Evolutionary conservation across 2,797 vertebrate genomes (phyloP), one percentile per base, ranked within the genome.

Genomic region (Myotis planiceps): DNA sequence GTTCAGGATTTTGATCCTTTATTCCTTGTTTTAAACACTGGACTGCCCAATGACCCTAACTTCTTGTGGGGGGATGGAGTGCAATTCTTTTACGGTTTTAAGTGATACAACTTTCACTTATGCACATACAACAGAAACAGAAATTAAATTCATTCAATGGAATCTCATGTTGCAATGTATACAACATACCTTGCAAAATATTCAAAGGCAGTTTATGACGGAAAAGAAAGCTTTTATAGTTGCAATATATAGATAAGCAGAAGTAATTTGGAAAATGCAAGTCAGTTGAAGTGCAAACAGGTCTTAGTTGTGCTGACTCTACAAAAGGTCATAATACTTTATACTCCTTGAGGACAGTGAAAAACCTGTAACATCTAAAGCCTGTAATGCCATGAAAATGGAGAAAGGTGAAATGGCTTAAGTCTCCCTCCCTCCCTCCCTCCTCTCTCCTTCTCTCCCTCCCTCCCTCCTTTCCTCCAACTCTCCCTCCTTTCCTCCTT

Each of bases 11-110:
- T 93, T 91, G 68, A 85, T 45, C 63, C 39, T 82, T 83, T 66
- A 2, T 69, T 37, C 27, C 0, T 93, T 93, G 34, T 69, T 96
- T 97, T 97, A 95, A 97, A 96, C 93, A 96, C 90, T 79, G 88
- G 85, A 97, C 88, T 97, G 90, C 92, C 97, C 63, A 95, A 23
- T 55, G 71, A 97, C 72, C 75, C 7, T 34, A 68, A 82, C 42
- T 18, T 45, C 4, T 12, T 60, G 42, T 16, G 37, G 25, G 47
- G 9, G 66, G 37, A 87, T 49, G 16, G 49, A 76, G 80, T 80
- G 9, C 0, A 80, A 42, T 72, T 82, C 21, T 92, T 93, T 80
- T 66, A 72, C 82, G 10, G 5, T 4, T 51, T 85, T 71, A 29
- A 60, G 42, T 53, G 8, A 14, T 42, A 87, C 78, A 29, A 81